phyloP scores from a whole-genome alignment of 2,797 vertebrate species.

The Hippopotamyrus pictus region DNA sequence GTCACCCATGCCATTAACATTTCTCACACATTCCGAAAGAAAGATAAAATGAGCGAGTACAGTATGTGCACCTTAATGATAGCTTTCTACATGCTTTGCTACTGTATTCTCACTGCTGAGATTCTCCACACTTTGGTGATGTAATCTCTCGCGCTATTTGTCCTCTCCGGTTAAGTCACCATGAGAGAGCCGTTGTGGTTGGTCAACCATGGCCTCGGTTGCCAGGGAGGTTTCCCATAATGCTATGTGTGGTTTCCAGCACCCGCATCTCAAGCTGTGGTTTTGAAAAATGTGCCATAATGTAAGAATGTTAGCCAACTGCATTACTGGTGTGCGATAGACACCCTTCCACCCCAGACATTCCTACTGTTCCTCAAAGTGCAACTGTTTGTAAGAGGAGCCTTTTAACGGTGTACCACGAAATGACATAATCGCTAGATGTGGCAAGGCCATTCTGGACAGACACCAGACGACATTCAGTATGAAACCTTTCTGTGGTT shows the following conservation, averaged over 20 bases:
- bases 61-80: background rate
- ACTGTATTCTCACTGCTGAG: background rate
- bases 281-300: slow-evolving; percentile 49
- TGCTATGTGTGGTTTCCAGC: slow-evolving; percentile 51
- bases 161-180: background rate
- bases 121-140: background rate
- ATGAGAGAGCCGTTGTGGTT: background rate
- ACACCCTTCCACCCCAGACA: slow-evolving; percentile 27
- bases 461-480: slow-evolving; percentile 44
- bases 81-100: background rate
- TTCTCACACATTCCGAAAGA: background rate
- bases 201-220: slow-evolving; percentile 46
- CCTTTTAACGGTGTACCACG: slow-evolving; percentile 57
- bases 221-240: slow-evolving; percentile 53
- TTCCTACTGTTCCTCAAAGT: slow-evolving; percentile 49
- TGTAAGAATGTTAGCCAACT: slow-evolving; percentile 48
- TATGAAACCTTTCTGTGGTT: slow-evolving; percentile 20
- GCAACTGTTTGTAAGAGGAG: slow-evolving; percentile 53
- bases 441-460: slow-evolving; percentile 45
- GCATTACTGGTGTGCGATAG: slow-evolving; percentile 47
- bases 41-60: background rate
- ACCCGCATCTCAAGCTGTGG: slow-evolving; percentile 51
- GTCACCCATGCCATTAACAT: background rate
- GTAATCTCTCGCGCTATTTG: background rate
- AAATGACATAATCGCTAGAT: slow-evolving; percentile 63